phyloP scores from a whole-genome alignment of 2,113 vertebrate species.

The Oryctolagus cuniculus region mOryCun1.1 NC_091440.1:61215001-61215500 shows the following conservation, averaged over 20 bases:
- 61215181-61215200: background rate
- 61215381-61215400: too few relatives aligned
- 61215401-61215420: too few relatives aligned
- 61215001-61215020: background rate
- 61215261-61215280: background rate
- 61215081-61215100: background rate
- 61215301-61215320: too few relatives aligned
- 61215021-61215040: background rate
- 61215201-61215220: constrained; percentile 37
- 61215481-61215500: too few relatives aligned
- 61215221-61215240: background rate
- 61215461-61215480: too few relatives aligned
- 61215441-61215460: too few relatives aligned
- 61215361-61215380: too few relatives aligned
- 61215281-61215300: background rate
- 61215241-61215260: background rate
- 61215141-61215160: background rate
- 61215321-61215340: too few relatives aligned
- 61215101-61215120: background rate
- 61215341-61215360: too few relatives aligned
- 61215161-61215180: background rate
- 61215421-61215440: too few relatives aligned
- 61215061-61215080: background rate
- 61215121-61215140: background rate
- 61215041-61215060: background rate